Percentiles rank a stretch among this genome's conserved stretches.
Evolutionary conservation across 2,797 vertebrate species (phyloP).

Genomic region (Sebastes steindachneri): DNA sequence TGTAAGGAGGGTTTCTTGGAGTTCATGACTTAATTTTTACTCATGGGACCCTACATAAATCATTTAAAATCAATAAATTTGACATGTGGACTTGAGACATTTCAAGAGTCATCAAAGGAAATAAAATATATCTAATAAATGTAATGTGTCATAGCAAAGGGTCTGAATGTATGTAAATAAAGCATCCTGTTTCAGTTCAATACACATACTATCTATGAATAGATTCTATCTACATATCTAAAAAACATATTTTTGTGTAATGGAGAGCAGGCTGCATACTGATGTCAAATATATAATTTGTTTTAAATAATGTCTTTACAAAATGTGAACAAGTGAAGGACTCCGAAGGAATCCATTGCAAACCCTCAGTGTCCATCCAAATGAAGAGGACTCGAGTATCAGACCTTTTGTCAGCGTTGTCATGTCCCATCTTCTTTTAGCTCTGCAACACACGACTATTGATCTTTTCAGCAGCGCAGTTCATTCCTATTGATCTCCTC

Average conservation of each 20-base stretch:
- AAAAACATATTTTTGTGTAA: neutral
- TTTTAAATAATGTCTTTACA: neutral
- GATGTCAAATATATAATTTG: neutral
- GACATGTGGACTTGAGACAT: neutral
- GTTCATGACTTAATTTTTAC: neutral
- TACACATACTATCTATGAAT: neutral
- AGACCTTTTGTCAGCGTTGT: slow-evolving; percentile 68
- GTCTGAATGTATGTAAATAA: neutral
- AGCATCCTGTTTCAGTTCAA: neutral
- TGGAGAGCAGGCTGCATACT: neutral
- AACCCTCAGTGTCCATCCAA: slow-evolving; percentile 30
- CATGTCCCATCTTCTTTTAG: slow-evolving; percentile 74
- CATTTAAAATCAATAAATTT: neutral
- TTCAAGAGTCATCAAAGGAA: neutral
- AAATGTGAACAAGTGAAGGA: neutral
- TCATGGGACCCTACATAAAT: slow-evolving; percentile 17
- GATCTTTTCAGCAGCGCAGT: slow-evolving; percentile 90
- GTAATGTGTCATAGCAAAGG: neutral
- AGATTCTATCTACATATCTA: neutral
- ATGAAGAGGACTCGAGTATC: slow-evolving; percentile 59
- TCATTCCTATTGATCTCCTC: slow-evolving; percentile 92
- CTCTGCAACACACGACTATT: slow-evolving; percentile 89
- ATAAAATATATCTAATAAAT: neutral
- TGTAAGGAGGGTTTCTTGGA: neutral
- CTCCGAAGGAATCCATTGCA: neutral